These are phyloP conservation scores for Zelostemma sp. DNA, from an alignment of 1,140 invertebrate genomes.

Conservation along the genomic window DNA sequence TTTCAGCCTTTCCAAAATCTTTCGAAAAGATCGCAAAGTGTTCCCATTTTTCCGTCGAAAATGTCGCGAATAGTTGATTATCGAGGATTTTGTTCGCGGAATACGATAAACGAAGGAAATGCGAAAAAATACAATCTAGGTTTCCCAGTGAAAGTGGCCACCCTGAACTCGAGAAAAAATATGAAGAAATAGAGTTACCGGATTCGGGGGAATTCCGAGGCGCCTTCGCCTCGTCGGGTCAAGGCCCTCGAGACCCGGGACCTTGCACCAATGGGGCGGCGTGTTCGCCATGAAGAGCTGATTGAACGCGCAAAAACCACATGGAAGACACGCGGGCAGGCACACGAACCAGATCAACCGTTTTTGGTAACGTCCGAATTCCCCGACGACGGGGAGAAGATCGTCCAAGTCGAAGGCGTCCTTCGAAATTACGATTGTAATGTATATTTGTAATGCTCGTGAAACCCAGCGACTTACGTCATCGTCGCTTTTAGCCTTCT, in stretches of 20 bases:
- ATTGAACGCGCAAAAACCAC: constrained; percentile 91
- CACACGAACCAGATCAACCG: constrained; percentile 88
- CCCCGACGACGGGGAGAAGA: constrained; percentile 85
- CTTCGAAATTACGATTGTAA: constrained; percentile 48
- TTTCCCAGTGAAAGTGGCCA: too few relatives aligned
- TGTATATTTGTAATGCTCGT: not conserved
- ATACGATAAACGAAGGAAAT: too few relatives aligned
- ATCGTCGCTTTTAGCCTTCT: constrained; percentile 29
- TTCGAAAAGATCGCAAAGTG: too few relatives aligned
- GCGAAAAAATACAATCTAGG: not conserved
- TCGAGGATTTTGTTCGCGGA: too few relatives aligned
- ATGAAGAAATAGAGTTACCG: constrained; percentile 36
- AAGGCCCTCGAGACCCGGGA: constrained; percentile 74
- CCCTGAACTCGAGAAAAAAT: not conserved
- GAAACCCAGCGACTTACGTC: constrained; percentile 48
- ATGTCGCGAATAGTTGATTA: too few relatives aligned
- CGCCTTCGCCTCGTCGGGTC: constrained; percentile 73
- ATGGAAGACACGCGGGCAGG: constrained; percentile 87
- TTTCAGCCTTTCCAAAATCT: too few relatives aligned
- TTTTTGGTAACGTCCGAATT: constrained; percentile 90
- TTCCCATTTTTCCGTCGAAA: too few relatives aligned
- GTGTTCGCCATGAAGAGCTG: constrained; percentile 89
- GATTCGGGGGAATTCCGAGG: constrained; percentile 74
- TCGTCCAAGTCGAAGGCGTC: constrained; percentile 84
- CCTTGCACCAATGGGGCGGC: constrained; percentile 84